These are phyloP conservation scores for Condylostylus longicornis DNA, from an alignment of 1,140 invertebrate species.

Conservation along the genomic window DNA sequence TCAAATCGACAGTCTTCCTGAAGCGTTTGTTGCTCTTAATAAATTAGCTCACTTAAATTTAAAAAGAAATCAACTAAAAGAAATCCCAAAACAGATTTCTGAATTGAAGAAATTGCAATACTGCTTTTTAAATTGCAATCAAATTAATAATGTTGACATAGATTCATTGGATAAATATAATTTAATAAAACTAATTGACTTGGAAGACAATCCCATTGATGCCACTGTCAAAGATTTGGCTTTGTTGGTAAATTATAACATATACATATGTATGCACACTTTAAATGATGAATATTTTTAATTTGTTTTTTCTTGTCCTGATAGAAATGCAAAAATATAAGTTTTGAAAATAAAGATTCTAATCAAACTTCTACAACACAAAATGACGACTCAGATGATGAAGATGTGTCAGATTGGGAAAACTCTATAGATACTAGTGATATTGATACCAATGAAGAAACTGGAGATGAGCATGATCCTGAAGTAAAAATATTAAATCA, in stretches of 20 bases:
- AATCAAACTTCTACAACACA: background rate
- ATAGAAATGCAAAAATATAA: constrained; percentile 12
- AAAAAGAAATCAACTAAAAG: constrained; percentile 35
- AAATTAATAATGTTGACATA: constrained; percentile 22
- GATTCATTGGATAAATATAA: constrained; percentile 25
- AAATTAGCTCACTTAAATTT: constrained; percentile 42
- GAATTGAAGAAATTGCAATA: constrained; percentile 37
- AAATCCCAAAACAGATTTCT: constrained; percentile 34
- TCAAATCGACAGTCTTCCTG: constrained; percentile 35
- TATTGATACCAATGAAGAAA: constrained; percentile 40
- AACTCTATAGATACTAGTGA: constrained; percentile 42
- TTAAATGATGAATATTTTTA: background rate
- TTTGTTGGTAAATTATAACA: constrained; percentile 3
- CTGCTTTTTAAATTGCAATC: constrained; percentile 39
- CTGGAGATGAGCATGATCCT: constrained; percentile 35
- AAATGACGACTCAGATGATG: constrained; percentile 11
- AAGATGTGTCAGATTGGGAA: constrained; percentile 40
- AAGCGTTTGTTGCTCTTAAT: constrained; percentile 33
- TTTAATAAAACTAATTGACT: constrained; percentile 35
- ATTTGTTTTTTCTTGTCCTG: background rate
- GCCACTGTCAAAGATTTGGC: constrained; percentile 5
- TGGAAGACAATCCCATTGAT: constrained; percentile 37
- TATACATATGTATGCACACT: background rate
- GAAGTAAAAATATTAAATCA: constrained; percentile 22
- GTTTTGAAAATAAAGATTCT: constrained; percentile 11